Percentiles rank a stretch among this genome's conserved stretches.
phyloP scores from a whole-genome alignment of 1,140 invertebrate genomes.

The Leptinotarsa defecta region DNA sequence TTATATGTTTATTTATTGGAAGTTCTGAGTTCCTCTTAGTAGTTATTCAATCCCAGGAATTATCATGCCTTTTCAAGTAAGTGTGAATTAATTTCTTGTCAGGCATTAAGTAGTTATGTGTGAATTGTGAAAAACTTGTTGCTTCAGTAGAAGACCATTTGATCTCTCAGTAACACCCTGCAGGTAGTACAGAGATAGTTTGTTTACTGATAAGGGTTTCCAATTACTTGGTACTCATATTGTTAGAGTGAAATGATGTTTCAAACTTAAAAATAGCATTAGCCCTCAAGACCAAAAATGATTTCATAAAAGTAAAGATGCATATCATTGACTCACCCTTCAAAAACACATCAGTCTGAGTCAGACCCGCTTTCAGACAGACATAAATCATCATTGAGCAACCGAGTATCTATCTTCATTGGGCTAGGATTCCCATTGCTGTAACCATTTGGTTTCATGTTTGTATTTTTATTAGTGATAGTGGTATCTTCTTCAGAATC shows the following conservation, averaged over 20 bases:
- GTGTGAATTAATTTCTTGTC: no score
- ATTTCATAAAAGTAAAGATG: neutral
- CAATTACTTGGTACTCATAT: neutral
- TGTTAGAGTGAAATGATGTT: neutral
- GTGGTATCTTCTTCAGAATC: slow-evolving; percentile 49
- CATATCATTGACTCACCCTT: slow-evolving; percentile 14
- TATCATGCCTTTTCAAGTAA: no score
- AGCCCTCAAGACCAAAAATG: neutral
- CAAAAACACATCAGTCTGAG: slow-evolving; percentile 45
- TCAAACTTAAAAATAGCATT: neutral
- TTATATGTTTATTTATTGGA: no score
- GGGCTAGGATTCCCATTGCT: slow-evolving; percentile 53
- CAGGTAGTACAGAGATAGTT: no score
- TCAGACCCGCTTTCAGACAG: slow-evolving; percentile 77
- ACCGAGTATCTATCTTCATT: slow-evolving; percentile 58
- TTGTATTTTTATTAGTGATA: slow-evolving; percentile 33
- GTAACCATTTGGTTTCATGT: slow-evolving; percentile 49
- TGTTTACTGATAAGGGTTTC: no score
- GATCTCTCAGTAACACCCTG: no score
- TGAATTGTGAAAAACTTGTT: no score
- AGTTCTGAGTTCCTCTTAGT: no score
- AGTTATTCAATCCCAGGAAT: no score
- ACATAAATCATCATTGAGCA: slow-evolving; percentile 75
- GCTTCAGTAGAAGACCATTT: no score
- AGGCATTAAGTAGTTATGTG: no score